A percentile compares a stretch with the other conserved stretches of the same genome.
phyloP scores from a whole-genome alignment of 2,113 vertebrate genomes.

The Zeus faber region DNA sequence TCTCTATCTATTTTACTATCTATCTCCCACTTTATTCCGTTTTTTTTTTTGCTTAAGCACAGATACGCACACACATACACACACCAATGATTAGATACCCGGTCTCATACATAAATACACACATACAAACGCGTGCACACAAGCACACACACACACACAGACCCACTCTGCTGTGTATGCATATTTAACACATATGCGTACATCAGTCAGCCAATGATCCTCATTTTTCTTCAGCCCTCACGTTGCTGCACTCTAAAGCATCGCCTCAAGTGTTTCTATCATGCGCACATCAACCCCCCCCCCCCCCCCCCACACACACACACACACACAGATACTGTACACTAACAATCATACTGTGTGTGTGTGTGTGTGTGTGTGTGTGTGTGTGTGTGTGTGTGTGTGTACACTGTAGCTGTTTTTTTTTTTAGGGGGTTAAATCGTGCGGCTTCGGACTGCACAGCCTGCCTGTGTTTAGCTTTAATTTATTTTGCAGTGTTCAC shows the following conservation, averaged over 20 bases:
- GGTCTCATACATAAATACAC: background rate
- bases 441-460: no score
- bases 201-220: slow-evolving; percentile 49
- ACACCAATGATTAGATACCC: no score
- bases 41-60: slow-evolving; percentile 5
- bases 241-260: slow-evolving; percentile 44
- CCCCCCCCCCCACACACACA: slow-evolving; percentile 20
- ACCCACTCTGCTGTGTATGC: slow-evolving; percentile 43
- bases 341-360: no score
- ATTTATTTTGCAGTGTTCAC: no score
- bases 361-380: no score
- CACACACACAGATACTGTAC: slow-evolving; percentile 17
- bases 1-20: background rate
- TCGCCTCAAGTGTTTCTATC: slow-evolving; percentile 37
- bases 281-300: slow-evolving; percentile 19
- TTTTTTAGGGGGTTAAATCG: no score
- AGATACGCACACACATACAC: background rate
- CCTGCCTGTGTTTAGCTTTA: no score
- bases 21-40: no score
- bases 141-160: slow-evolving; percentile 23
- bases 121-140: background rate
- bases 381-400: no score
- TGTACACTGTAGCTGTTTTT: no score
- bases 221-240: slow-evolving; percentile 38
- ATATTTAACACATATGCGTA: slow-evolving; percentile 46